These are phyloP conservation scores for Octopus sinensis DNA, from an alignment of 1,140 invertebrate genomes.

Conservation along the genomic window DNA sequence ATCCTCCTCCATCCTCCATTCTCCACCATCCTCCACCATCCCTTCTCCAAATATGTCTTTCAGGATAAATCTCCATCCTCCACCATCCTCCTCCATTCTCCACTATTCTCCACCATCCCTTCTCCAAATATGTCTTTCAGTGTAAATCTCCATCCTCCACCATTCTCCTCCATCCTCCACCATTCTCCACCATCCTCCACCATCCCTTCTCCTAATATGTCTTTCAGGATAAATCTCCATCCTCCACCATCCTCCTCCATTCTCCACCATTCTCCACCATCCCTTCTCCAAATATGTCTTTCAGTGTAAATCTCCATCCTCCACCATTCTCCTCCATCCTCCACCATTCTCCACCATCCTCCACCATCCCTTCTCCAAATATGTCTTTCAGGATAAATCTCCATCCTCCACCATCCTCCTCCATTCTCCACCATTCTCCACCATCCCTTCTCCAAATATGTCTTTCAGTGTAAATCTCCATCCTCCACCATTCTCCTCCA, in stretches of 20 bases:
- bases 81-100: background rate
- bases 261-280: background rate
- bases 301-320: background rate
- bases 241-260: background rate
- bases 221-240: background rate
- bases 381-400: no score
- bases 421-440: background rate
- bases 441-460: background rate
- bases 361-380: background rate
- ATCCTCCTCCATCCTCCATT: background rate
- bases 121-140: no score
- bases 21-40: background rate
- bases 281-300: background rate
- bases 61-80: background rate
- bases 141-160: background rate
- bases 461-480: no score
- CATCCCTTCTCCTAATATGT: background rate
- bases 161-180: background rate
- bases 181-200: background rate
- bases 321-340: background rate
- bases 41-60: background rate
- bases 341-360: background rate
- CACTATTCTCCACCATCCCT: background rate
- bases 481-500: background rate
- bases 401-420: background rate